These are phyloP conservation scores for Pipra filicauda DNA, from an alignment of 2,113 vertebrate genomes.

Conservation along the genomic window DNA sequence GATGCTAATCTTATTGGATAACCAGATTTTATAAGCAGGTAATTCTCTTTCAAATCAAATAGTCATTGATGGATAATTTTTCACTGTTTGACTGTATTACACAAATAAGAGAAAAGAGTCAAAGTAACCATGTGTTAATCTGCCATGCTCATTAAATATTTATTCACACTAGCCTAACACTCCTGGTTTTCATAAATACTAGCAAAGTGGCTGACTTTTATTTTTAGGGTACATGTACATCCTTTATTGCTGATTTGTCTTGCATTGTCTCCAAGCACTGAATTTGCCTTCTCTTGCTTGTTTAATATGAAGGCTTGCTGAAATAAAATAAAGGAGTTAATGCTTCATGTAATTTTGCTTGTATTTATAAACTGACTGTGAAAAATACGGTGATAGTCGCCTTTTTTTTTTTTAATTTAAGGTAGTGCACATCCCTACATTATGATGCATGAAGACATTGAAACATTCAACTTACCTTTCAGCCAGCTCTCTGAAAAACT, in stretches of 20 bases:
- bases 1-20: not conserved
- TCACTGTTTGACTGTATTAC: slow-evolving; percentile 28
- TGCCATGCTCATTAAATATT: slow-evolving; percentile 68
- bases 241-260: not conserved
- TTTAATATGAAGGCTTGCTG: not conserved
- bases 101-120: slow-evolving; percentile 54
- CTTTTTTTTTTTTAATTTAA: slow-evolving; percentile 67
- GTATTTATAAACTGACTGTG: not conserved
- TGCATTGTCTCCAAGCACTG: not conserved
- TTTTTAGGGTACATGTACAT: not conserved
- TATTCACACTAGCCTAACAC: slow-evolving; percentile 64
- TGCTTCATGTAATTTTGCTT: not conserved
- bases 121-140: slow-evolving; percentile 64
- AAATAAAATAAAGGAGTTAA: not conserved
- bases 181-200: slow-evolving; percentile 57
- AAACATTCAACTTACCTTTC: slow-evolving; percentile 60
- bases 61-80: slow-evolving; percentile 42
- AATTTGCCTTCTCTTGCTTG: not conserved
- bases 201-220: slow-evolving; percentile 39
- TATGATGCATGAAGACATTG: slow-evolving; percentile 68
- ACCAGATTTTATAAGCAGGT: not conserved
- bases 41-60: slow-evolving; percentile 18
- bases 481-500: slow-evolving; percentile 74
- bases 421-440: slow-evolving; percentile 51
- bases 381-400: not conserved